Evolutionary conservation across 2,888 invertebrate species (phyloP).

Genomic region (Gisinianus flammeolus): DNA sequence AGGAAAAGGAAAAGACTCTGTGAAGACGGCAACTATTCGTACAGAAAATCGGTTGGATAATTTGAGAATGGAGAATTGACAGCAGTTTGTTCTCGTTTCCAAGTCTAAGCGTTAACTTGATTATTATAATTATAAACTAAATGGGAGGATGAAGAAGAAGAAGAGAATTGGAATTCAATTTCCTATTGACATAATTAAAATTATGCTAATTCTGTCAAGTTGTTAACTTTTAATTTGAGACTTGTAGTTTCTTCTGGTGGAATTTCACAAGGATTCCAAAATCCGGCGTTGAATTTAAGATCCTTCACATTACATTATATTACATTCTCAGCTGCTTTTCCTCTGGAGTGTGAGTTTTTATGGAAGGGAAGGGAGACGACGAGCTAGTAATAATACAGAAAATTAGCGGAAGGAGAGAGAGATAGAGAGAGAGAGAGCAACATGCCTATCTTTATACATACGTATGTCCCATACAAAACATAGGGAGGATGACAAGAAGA

Average conservation of each 20-base stretch:
- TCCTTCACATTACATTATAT: not conserved
- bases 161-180: conserved; percentile 4
- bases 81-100: too few species aligned
- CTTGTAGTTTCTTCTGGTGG: not conserved
- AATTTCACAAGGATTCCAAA: not conserved
- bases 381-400: not conserved
- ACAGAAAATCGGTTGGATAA: too few species aligned
- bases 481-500: too few species aligned
- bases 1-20: not conserved
- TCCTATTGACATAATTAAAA: conserved; percentile 19
- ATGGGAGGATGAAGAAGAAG: not conserved
- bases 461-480: too few species aligned
- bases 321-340: not conserved
- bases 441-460: too few species aligned
- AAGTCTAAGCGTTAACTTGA: too few species aligned
- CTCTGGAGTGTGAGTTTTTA: not conserved
- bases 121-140: too few species aligned
- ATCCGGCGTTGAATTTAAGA: not conserved
- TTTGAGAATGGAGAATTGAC: too few species aligned
- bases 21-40: too few species aligned
- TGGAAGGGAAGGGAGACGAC: not conserved
- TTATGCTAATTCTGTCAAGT: conserved; percentile 28
- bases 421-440: not conserved
- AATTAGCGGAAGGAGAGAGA: not conserved
- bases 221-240: conserved; percentile 15